Conservation (phyloP, 2,888 invertebrate genomes). For the Oscheius onirici region DNA sequence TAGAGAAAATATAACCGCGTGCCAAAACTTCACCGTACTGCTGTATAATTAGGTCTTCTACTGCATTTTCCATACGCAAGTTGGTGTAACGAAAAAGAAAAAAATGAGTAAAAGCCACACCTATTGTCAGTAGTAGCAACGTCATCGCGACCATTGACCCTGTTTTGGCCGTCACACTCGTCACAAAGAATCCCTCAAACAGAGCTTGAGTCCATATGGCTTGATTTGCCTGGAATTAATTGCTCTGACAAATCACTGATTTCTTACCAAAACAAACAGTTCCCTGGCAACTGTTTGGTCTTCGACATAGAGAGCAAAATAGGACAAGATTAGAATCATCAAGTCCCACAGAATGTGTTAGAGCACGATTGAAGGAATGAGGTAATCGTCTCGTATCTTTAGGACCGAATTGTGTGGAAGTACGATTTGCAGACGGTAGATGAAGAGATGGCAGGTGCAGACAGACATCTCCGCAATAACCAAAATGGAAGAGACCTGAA, state of each 20-base stretch:
- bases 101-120: neutral
- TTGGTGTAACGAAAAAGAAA: neutral
- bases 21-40: neutral
- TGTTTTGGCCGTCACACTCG: neutral
- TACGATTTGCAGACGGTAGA: neutral
- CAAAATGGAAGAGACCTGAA: constrained; percentile 1
- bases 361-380: neutral
- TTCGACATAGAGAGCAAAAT: neutral
- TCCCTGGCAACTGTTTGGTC: neutral
- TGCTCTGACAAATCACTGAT: neutral
- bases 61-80: neutral
- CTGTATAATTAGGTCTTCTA: no score
- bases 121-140: neutral
- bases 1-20: neutral
- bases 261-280: neutral
- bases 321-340: neutral
- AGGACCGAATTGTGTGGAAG: neutral
- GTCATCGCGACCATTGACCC: neutral
- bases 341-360: neutral
- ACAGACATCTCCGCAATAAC: neutral
- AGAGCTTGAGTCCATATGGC: neutral
- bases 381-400: neutral
- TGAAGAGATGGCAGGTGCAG: neutral
- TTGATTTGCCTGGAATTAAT: neutral
- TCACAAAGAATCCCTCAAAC: neutral